Evolutionary conservation across 2,888 invertebrate species (phyloP).

Genomic region (Melipona bicolor): DNA sequence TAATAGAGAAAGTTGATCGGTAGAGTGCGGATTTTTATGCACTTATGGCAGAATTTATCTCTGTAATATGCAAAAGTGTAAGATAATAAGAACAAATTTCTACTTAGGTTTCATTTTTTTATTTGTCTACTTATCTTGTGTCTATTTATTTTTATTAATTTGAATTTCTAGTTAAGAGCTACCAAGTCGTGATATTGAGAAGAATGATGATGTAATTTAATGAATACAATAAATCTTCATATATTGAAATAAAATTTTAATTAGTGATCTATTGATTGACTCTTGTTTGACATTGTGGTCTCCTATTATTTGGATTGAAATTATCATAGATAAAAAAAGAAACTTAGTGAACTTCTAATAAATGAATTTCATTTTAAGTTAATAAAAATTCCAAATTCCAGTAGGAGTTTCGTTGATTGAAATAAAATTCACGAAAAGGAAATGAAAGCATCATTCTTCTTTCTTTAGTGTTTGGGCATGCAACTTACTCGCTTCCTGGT

Average conservation of each 20-base stretch:
- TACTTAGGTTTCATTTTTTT: too few species aligned
- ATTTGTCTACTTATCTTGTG: too few species aligned
- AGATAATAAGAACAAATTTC: too few species aligned
- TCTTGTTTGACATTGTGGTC: too few species aligned
- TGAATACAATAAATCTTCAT: neutral
- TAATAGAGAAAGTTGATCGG: neutral
- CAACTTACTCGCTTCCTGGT: constrained; percentile 16
- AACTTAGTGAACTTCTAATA: neutral
- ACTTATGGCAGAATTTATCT: too few species aligned
- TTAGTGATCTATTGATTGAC: neutral
- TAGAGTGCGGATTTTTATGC: too few species aligned
- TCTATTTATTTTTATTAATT: too few species aligned
- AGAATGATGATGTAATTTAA: neutral
- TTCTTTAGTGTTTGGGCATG: neutral
- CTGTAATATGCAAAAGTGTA: too few species aligned
- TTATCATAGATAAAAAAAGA: too few species aligned
- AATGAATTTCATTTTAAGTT: neutral
- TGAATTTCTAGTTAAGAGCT: neutral
- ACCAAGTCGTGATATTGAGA: neutral
- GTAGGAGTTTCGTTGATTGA: neutral
- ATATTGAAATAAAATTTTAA: neutral
- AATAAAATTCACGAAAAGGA: neutral
- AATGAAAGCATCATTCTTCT: neutral
- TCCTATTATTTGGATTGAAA: too few species aligned
- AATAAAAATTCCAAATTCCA: neutral